Percentiles rank a stretch among this genome's conserved stretches.
phyloP scores from a whole-genome alignment of 2,888 invertebrate species.

The Sinotaia quadrata region DNA sequence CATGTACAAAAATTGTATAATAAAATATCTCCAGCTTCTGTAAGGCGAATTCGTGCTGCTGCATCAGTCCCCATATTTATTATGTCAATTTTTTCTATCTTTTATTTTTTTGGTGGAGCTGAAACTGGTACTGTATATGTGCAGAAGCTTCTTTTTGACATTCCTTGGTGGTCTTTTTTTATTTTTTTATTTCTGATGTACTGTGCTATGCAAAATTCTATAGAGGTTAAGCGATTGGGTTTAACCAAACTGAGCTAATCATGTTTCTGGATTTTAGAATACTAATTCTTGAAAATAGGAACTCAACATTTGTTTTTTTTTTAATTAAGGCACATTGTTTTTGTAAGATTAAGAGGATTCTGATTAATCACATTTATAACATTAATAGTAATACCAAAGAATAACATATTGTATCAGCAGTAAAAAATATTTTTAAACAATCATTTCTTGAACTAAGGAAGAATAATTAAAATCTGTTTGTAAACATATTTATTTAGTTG shows the following conservation, averaged over 20 bases:
- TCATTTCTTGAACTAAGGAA: too few relatives aligned
- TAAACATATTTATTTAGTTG: too few relatives aligned
- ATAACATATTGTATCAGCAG: too few relatives aligned
- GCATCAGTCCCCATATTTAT: conserved; percentile 83
- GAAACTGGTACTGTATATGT: conserved; percentile 83
- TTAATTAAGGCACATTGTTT: too few relatives aligned
- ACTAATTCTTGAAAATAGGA: too few relatives aligned
- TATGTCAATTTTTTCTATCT: conserved; percentile 87
- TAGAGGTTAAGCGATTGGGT: conserved; percentile 36
- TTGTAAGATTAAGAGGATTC: too few relatives aligned
- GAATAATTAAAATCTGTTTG: too few relatives aligned
- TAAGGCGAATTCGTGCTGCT: conserved; percentile 79
- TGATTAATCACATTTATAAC: too few relatives aligned
- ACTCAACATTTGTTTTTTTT: too few relatives aligned
- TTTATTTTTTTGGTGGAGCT: conserved; percentile 87
- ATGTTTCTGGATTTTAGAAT: too few relatives aligned
- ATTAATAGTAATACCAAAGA: too few relatives aligned
- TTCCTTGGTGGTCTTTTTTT: conserved; percentile 17
- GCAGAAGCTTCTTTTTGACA: conserved; percentile 75
- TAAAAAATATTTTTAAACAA: too few relatives aligned
- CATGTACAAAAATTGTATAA: conserved; percentile 3
- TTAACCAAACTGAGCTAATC: conserved; percentile 7
- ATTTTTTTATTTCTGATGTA: conserved; percentile 40
- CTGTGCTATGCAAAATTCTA: conserved; percentile 50
- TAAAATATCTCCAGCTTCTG: conserved; percentile 40